These are phyloP conservation scores for Sisyra terminalis DNA, from an alignment of 2,888 invertebrate genomes.

Conservation along the genomic window DNA sequence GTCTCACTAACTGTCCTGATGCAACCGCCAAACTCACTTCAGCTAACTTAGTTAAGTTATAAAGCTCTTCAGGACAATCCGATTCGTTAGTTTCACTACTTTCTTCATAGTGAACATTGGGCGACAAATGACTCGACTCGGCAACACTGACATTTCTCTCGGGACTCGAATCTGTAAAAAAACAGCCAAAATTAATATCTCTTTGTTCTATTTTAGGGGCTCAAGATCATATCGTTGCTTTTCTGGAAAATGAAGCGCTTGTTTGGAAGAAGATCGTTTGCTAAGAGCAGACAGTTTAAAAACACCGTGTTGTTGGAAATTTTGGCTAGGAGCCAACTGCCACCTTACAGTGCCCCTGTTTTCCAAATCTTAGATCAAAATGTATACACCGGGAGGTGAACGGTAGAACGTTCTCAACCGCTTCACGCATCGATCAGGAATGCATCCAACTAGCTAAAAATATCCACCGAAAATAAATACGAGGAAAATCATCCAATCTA, in stretches of 20 bases:
- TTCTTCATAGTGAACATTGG: constrained; percentile 9
- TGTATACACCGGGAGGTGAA: no score
- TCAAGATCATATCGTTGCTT: no score
- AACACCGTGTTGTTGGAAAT: neutral
- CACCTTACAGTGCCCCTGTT: constrained; percentile 6
- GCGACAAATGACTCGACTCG: constrained; percentile 14
- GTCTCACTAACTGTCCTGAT: constrained; percentile 31
- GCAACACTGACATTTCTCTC: constrained; percentile 26
- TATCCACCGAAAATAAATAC: no score
- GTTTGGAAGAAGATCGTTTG: no score
- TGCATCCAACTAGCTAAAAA: no score
- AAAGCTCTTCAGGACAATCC: constrained; percentile 44
- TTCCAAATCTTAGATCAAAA: neutral
- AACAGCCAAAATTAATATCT: constrained; percentile 1
- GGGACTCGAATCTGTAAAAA: constrained; percentile 24
- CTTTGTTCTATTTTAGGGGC: no score
- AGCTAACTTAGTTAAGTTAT: constrained; percentile 57
- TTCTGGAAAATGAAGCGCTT: no score
- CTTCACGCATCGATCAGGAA: no score
- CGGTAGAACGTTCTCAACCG: no score
- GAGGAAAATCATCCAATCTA: no score
- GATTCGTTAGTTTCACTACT: constrained; percentile 13
- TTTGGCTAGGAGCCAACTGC: constrained; percentile 3
- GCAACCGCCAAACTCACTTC: constrained; percentile 53
- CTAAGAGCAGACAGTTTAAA: no score